These are phyloP conservation scores for Eledone cirrhosa DNA, from an alignment of 2,888 invertebrate genomes.

Conservation along the genomic window DNA sequence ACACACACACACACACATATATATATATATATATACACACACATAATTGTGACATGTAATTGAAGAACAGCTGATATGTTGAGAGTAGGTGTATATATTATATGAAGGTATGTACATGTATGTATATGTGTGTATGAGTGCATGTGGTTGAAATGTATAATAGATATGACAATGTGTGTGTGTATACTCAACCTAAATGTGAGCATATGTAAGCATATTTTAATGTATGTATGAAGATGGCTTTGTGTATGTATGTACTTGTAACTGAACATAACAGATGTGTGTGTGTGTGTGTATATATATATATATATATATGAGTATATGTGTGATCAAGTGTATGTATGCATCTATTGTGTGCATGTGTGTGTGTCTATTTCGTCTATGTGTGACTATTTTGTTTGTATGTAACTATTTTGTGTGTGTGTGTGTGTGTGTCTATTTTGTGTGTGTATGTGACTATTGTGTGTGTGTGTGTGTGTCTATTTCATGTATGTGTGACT, in stretches of 20 bases:
- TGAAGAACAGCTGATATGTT: too few species aligned
- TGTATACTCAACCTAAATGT: neutral
- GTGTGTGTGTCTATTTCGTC: too few species aligned
- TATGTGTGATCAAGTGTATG: too few species aligned
- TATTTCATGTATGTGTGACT: neutral
- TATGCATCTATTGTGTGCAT: too few species aligned
- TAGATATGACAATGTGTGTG: neutral
- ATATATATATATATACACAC: too few species aligned
- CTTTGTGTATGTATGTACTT: neutral
- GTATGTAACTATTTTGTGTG: too few species aligned
- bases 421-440: too few species aligned
- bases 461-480: neutral
- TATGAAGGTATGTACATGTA: neutral
- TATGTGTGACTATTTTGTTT: too few species aligned
- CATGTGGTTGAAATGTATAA: neutral
- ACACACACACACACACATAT: too few species aligned
- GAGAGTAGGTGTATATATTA: too few species aligned
- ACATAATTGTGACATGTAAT: too few species aligned
- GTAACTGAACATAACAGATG: neutral
- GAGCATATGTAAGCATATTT: neutral
- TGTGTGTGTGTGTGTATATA: neutral
- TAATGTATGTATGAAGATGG: neutral
- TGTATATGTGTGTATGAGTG: neutral
- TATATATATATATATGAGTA: neutral
- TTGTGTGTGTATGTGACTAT: too few species aligned